Evolutionary conservation across 30 jellyfish, hydroid and myxozoan genomes (phyloP), one percentile per base, ranked within the genome.

Genomic region (Aurelia coerulea): DNA sequence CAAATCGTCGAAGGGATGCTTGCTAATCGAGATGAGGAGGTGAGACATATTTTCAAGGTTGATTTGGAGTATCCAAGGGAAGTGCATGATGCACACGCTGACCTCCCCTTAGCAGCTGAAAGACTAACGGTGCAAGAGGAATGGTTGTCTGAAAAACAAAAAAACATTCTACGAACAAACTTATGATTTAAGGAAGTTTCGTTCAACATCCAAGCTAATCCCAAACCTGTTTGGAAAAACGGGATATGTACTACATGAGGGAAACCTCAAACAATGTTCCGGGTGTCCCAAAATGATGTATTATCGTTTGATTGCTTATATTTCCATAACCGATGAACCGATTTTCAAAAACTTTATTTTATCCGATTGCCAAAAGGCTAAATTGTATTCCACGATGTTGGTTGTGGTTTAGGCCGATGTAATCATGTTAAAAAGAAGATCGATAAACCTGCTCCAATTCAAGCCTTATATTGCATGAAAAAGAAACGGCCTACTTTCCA

Each of bases 241-340:
- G 8, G 56, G 73, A 17, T 83, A 83, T 37, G 65, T 37, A 14
- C 31, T 73, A 5, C 90, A 83, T 39, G 73, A 70, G 11, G 37
- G 50, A 18, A 68, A 39, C 34, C n/a, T 68, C 11, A 18, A 68
- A 19, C 68, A 56, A 52, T 81, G 68, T 46, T 17, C 29, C 29
- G 29, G 29, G 29, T 23, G 29, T 23, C 29, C 29, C 29, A 23
- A 23, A 23, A 23, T 23, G 29, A 23, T 23, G 29, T 23, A 23
- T 23, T 23, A 23, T 23, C 29, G 29, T 23, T 23, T 23, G 29
- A 23, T 23, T 23, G 29, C 29, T 23, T 23, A 23, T 23, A 23
- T 23, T 23, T 23, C 29, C 29, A 23, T 23, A 23, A 23, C 29
- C 29, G 29, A 23, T 23, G 29, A 23, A 23, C 29, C 29, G 29